Evolutionary conservation across 2,113 vertebrate species (phyloP), one percentile per base, ranked within the genome.

Genomic region (Barnardius zonarius): DNA sequence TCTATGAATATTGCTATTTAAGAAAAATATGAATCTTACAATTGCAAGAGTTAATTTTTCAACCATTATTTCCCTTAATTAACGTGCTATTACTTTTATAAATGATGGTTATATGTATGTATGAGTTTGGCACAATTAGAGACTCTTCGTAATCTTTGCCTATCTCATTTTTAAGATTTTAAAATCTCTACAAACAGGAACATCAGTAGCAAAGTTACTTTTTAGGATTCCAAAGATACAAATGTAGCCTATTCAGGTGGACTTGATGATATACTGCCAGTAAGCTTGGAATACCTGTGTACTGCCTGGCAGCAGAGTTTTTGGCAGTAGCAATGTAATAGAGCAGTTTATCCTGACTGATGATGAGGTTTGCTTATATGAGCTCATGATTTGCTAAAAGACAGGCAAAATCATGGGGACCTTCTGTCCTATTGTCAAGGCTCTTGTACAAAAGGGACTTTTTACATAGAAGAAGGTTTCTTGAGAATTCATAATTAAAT

Each of bases 401-500:
- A 77, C 52, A 48, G 79, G 79, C 57, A 92, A 88, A 96, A 93
- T 94, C 66, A 84, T 3, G 27, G 90, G 83, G 89, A 93, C 57
- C 22, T 81, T 72, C 83, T 91, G 85, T 96, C 96, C 84, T 88
- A 5, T 91, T 80, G 69, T 95, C 90, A 90, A 95, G 93, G 63
- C 67, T 84, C 70, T 85, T 16, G 11, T 59, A 13, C 80, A 94
- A 91, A 96, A 96, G 73, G 84, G 86, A 85, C 62, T 95, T 94
- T 51, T 97, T 70, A 77, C 57, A 46, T 43, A 82, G 86, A 90
- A 95, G 77, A 68, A 93, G 44, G 27, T 75, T 97, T 96, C 88
- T 92, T 86, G 88, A 78, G 84, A 95, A 97, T 96, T 93, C 35
- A 27, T 97, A 96, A 97, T 96, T 96, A 97, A 97, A 97, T 97